A percentile compares a stretch with the other conserved stretches of the same genome.
phyloP scores from a whole-genome alignment of 92 coral and sea anemone genomes.

The Montipora capitata region DNA sequence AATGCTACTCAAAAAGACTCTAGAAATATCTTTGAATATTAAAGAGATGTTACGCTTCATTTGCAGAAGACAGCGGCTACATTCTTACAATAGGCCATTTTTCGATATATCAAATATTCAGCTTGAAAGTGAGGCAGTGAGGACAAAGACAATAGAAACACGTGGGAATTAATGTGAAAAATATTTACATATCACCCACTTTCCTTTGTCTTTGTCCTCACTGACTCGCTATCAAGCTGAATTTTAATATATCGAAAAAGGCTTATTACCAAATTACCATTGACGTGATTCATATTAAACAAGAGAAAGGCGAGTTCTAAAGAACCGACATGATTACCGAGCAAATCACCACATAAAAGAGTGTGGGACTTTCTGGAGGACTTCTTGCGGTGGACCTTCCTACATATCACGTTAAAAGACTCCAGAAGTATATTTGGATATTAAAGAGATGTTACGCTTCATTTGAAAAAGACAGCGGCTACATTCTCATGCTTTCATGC shows the following conservation, averaged over 20 bases:
- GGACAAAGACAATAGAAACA: no score
- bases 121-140: no score
- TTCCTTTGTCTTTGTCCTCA: no score
- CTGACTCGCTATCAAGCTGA: no score
- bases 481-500: not conserved
- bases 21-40: not conserved
- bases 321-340: not conserved
- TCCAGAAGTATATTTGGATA: not conserved
- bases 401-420: not conserved
- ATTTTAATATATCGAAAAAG: no score
- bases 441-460: not conserved
- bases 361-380: not conserved
- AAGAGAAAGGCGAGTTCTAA: conserved; percentile 3
- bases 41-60: not conserved
- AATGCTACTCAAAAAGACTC: conserved; percentile 1
- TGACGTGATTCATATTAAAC: no score
- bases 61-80: conserved; percentile 18
- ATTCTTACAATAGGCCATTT: not conserved
- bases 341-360: not conserved
- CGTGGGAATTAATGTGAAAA: no score
- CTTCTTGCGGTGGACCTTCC: not conserved
- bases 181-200: no score
- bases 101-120: no score
- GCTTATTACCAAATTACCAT: no score
- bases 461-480: conserved; percentile 17